These are phyloP conservation scores for Lepidocyrtoides sp. DNA, from an alignment of 2,888 invertebrate genomes.

Conservation along the genomic window DNA sequence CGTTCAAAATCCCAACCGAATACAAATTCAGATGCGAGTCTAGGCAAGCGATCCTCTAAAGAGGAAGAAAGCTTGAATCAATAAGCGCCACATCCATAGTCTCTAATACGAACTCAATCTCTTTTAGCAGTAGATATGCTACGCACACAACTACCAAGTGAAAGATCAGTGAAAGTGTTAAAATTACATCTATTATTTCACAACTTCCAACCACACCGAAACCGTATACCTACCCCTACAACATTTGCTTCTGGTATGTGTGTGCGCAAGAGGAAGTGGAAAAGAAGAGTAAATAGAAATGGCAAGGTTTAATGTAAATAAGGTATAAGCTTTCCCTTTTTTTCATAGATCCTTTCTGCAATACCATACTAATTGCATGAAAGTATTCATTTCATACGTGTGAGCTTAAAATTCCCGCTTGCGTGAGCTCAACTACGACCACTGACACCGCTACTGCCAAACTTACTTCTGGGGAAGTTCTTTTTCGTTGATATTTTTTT, in stretches of 20 bases:
- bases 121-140: background rate
- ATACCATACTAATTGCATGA: background rate
- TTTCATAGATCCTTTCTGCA: background rate
- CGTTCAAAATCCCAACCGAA: slow-evolving; percentile 24
- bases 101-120: slow-evolving; percentile 5
- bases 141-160: background rate
- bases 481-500: background rate
- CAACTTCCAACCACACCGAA: slow-evolving; percentile 2
- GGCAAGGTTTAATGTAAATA: slow-evolving; percentile 43
- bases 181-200: slow-evolving; percentile 52
- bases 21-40: background rate
- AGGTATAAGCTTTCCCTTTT: background rate
- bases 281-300: background rate
- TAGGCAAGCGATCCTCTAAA: background rate
- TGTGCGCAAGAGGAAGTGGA: background rate
- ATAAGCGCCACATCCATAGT: slow-evolving; percentile 21
- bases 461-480: background rate
- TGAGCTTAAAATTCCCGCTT: background rate
- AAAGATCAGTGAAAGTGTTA: slow-evolving; percentile 48
- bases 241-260: background rate
- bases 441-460: background rate
- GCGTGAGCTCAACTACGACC: background rate
- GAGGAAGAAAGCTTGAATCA: slow-evolving; percentile 11
- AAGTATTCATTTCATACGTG: background rate
- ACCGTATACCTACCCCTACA: background rate